phyloP scores from a whole-genome alignment of 2,113 vertebrate species.

The Siniperca knerii region DNA sequence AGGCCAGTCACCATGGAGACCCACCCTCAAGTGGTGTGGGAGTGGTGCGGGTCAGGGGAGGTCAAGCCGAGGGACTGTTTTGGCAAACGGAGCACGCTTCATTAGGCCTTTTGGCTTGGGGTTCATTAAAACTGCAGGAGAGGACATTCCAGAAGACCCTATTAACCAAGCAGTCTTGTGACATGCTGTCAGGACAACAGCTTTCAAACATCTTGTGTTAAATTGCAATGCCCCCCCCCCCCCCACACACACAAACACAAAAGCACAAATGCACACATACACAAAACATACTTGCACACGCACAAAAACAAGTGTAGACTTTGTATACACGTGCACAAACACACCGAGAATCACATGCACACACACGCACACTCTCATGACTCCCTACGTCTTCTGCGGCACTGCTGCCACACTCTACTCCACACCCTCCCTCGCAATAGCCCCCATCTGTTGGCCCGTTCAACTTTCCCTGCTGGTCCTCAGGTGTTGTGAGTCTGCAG shows the following conservation, averaged over 20 bases:
- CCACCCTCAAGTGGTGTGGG: slow-evolving; percentile 63
- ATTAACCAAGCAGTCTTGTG: slow-evolving; percentile 79
- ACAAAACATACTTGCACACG: slow-evolving; percentile 50
- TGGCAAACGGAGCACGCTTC: slow-evolving; percentile 81
- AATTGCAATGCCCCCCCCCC: slow-evolving; percentile 33
- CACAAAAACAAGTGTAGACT: slow-evolving; percentile 57
- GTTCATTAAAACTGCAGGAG: slow-evolving; percentile 87
- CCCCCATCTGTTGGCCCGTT: slow-evolving; percentile 83
- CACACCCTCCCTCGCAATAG: slow-evolving; percentile 75
- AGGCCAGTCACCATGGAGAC: slow-evolving; percentile 78
- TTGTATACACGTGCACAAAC: slow-evolving; percentile 42
- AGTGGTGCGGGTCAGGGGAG: slow-evolving; percentile 69
- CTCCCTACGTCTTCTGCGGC: slow-evolving; percentile 33
- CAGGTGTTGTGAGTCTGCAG: slow-evolving; percentile 64
- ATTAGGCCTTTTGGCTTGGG: slow-evolving; percentile 83
- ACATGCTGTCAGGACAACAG: slow-evolving; percentile 74
- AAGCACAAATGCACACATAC: slow-evolving; percentile 22
- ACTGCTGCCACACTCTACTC: slow-evolving; percentile 37
- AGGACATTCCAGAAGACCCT: slow-evolving; percentile 84
- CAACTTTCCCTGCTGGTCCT: slow-evolving; percentile 77
- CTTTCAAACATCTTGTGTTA: slow-evolving; percentile 80
- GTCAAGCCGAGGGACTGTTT: slow-evolving; percentile 79
- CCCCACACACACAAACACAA: slow-evolving; percentile 33
- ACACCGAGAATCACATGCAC: slow-evolving; percentile 31
- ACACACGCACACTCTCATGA: slow-evolving; percentile 32